phyloP scores from a whole-genome alignment of 2,113 vertebrate species.

The Takifugu bimaculatus region DNA sequence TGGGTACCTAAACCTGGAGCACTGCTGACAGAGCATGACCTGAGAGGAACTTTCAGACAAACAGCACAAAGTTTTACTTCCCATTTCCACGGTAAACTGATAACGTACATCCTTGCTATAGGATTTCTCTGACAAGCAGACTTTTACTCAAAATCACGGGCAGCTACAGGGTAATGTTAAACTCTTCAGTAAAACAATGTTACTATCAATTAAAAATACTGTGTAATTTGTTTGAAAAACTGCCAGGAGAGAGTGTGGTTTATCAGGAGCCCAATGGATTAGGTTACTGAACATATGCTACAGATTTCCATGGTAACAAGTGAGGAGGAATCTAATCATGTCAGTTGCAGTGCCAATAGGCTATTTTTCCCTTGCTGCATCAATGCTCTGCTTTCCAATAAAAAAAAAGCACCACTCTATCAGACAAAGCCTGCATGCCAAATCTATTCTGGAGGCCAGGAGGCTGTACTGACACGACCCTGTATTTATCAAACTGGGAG shows the following conservation, averaged over 20 bases:
- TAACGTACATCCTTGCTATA: background rate
- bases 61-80: conserved; percentile 11
- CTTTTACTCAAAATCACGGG: background rate
- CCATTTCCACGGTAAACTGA: background rate
- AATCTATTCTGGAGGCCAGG: conserved; percentile 31
- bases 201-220: too few relatives aligned
- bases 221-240: conserved; percentile 3
- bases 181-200: too few relatives aligned
- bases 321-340: conserved; percentile 51
- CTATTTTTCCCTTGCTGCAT: conserved; percentile 23
- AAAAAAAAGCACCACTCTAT: conserved; percentile 15
- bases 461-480: conserved; percentile 32
- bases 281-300: conserved; percentile 65
- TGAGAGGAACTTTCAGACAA: conserved; percentile 21
- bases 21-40: too few relatives aligned
- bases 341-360: conserved; percentile 47
- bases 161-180: too few relatives aligned
- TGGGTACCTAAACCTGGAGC: too few relatives aligned
- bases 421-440: conserved; percentile 37
- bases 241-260: conserved; percentile 28
- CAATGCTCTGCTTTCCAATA: conserved; percentile 37
- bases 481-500: conserved; percentile 32
- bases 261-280: conserved; percentile 45
- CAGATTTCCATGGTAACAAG: conserved; percentile 68
- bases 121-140: background rate